Conservation (phyloP, 2,888 invertebrate species). For the Embidobia sp. region DNA sequence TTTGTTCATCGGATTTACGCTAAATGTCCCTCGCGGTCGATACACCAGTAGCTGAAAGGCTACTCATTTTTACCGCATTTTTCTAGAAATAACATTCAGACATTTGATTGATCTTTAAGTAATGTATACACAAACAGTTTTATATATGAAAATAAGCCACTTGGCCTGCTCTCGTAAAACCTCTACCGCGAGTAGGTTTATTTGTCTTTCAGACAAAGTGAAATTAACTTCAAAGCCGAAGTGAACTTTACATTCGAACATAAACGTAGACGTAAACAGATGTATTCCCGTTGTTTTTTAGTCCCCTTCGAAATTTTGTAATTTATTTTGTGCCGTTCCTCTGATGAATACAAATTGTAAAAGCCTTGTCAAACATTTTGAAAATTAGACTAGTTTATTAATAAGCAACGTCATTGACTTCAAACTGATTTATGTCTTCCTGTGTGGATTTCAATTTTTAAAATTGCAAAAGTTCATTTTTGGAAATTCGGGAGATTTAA, state of each 20-base stretch:
- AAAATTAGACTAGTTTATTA: too few species aligned
- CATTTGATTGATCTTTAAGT: constrained; percentile 29
- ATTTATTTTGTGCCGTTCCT: not conserved
- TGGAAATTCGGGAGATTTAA: too few species aligned
- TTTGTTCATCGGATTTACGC: too few species aligned
- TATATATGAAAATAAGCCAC: constrained; percentile 17
- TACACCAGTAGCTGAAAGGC: too few species aligned
- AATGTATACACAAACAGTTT: constrained; percentile 23
- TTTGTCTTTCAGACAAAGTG: constrained; percentile 24
- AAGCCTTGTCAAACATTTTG: too few species aligned
- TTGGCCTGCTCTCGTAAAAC: constrained; percentile 2
- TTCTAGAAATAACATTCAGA: constrained; percentile 13
- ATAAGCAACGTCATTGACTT: too few species aligned
- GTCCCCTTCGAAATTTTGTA: not conserved
- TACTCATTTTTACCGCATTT: constrained; percentile 61
- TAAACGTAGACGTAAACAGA: constrained; percentile 13
- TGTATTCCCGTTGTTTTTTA: not conserved
- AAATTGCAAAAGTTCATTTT: too few species aligned
- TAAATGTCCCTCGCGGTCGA: too few species aligned
- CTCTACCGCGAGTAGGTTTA: constrained; percentile 14
- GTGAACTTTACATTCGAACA: constrained; percentile 11
- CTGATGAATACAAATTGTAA: not conserved
- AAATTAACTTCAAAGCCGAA: constrained; percentile 40
- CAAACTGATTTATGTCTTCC: too few species aligned
- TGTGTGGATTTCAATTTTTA: too few species aligned